phyloP scores from a whole-genome alignment of 2,888 invertebrate species.

The Synanthedon formicaeformis region DNA sequence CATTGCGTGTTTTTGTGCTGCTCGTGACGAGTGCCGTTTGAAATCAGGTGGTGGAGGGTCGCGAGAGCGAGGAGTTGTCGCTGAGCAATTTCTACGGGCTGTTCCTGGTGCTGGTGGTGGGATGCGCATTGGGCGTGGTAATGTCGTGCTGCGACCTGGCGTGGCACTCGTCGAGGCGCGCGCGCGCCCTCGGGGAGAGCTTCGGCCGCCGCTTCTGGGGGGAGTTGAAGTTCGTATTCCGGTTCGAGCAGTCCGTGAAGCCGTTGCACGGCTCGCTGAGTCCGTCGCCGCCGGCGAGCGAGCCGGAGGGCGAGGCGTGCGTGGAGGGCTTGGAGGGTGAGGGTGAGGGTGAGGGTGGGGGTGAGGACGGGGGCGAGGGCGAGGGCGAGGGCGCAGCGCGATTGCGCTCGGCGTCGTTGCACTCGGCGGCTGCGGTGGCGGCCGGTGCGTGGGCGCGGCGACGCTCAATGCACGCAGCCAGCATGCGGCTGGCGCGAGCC shows the following conservation, averaged over 20 bases:
- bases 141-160: conserved; percentile 75
- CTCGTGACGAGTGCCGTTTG: background rate
- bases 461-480: conserved; percentile 52
- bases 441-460: conserved; percentile 21
- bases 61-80: conserved; percentile 49
- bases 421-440: conserved; percentile 22
- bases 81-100: conserved; percentile 85
- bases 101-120: conserved; percentile 79
- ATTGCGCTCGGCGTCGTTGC: conserved; percentile 5
- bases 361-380: conserved; percentile 5
- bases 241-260: conserved; percentile 45
- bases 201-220: conserved; percentile 31
- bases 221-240: conserved; percentile 55
- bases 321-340: conserved; percentile 6
- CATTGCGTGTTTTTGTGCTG: background rate
- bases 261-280: conserved; percentile 32
- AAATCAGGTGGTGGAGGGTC: conserved; percentile 34
- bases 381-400: conserved; percentile 8
- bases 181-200: conserved; percentile 22
- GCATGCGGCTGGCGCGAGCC: conserved; percentile 45
- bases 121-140: conserved; percentile 73
- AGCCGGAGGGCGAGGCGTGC: conserved; percentile 18
- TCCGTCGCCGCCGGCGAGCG: conserved; percentile 7
- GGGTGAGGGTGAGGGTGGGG: conserved; percentile 2
- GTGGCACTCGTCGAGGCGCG: conserved; percentile 30